Conservation (phyloP, 2,113 vertebrate genomes). For the Psettodes erumei region DNA sequence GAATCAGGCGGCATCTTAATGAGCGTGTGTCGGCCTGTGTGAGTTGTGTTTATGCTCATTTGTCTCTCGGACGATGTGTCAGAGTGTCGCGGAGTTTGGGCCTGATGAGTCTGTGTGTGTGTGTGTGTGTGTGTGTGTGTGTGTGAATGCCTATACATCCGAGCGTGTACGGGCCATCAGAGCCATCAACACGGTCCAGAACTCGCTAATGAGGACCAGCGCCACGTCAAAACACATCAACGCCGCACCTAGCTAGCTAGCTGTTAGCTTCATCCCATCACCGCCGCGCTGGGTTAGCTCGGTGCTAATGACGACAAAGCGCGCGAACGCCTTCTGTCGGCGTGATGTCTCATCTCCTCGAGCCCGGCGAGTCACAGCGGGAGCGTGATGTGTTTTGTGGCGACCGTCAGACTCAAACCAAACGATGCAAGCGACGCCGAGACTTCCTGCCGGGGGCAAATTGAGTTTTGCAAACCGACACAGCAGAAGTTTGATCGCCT, state of each 20-base stretch:
- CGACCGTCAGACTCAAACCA: no score
- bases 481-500: no score
- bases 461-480: no score
- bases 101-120: slow-evolving; percentile 15
- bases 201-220: slow-evolving; percentile 51
- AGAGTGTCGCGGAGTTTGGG: neutral
- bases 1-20: neutral
- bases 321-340: no score
- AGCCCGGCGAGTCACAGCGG: no score
- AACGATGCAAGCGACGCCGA: no score
- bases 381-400: no score
- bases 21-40: slow-evolving; percentile 5
- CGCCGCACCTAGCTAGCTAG: neutral
- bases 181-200: slow-evolving; percentile 23
- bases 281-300: neutral
- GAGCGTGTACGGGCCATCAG: slow-evolving; percentile 26
- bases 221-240: slow-evolving; percentile 47
- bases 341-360: no score
- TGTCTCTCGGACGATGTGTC: neutral
- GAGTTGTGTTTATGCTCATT: slow-evolving; percentile 5
- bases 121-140: slow-evolving; percentile 18
- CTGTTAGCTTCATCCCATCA: neutral
- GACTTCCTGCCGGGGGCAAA: no score
- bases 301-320: no score
- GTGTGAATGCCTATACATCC: neutral